Base-by-base conservation (phyloP, 2,797 vertebrate genomes). In the Lagocephalus sceleratus region DNA sequence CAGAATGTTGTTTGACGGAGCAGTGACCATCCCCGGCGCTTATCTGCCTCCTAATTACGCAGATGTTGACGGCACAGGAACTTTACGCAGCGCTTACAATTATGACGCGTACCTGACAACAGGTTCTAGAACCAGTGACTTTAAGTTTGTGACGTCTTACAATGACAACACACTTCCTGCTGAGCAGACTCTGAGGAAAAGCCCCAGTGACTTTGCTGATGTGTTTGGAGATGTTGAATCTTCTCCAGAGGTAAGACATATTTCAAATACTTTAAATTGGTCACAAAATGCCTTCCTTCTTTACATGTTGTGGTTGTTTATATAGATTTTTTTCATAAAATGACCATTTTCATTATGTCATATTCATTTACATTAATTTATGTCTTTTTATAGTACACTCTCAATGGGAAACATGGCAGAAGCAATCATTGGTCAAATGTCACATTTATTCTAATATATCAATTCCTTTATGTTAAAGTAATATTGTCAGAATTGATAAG, bases 41-140 rank as follows among this genome's bases (percentile, higher is more conserved):
- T 49, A 49, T 32, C 47, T 49, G 2, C 47, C 47, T 49, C 86
- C 83, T 0, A 46, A 84, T 51, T 82, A 84, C 5, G 76, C 79
- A 38, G 71, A 75, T 14, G 63, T 78, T 35, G 76, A 76, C 12
- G 69, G 68, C 29, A 57, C 66, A 40, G 76, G 47, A 49, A 49
- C 47, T 32, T 49, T 49, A 6, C 47, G 47, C 47, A 49, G 29
- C 14, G 48, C 12, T 91, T 71, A 71, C 53, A 71, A 66, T 32
- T 71, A 66, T 57, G 68, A 71, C 44, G 40, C 50, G 11, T 71
- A 62, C 19, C 41, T 66, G 54, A 71, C 68, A 20, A 66, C 68
- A 48, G 65, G 66, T 6, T 65, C 68, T 26, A 61, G 62, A 55
- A 70, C 63, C 47, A 73, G 70, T 60, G 64, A 73, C 51, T 73